A percentile compares a stretch with the other conserved stretches of the same genome.
phyloP scores from a whole-genome alignment of 2,797 vertebrate species.

The Enteromius treurensis region DNA sequence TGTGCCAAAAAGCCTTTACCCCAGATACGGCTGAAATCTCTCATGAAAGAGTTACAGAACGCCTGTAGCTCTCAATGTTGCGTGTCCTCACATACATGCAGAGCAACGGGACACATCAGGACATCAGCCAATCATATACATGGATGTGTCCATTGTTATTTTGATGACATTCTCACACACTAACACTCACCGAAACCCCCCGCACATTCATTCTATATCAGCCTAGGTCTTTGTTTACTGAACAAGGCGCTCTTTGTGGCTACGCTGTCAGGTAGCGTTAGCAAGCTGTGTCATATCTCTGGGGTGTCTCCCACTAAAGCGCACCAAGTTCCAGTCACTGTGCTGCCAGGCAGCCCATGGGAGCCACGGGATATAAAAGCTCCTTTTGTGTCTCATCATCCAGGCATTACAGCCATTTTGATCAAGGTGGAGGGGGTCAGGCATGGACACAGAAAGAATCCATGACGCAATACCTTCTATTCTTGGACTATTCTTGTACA shows the following conservation, averaged over 20 bases:
- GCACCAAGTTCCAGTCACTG: slow-evolving; percentile 69
- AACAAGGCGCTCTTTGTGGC: slow-evolving; percentile 68
- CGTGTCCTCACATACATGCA: slow-evolving; percentile 15
- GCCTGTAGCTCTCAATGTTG: background rate
- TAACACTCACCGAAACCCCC: slow-evolving; percentile 63
- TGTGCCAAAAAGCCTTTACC: slow-evolving; percentile 45
- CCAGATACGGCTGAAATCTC: background rate
- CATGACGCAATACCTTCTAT: background rate
- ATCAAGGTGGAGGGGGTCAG: slow-evolving; percentile 62
- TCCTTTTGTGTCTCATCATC: slow-evolving; percentile 80
- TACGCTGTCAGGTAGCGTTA: slow-evolving; percentile 76
- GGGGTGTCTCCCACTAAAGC: slow-evolving; percentile 70
- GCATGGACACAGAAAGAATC: slow-evolving; percentile 62
- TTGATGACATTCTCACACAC: slow-evolving; percentile 17
- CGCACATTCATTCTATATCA: slow-evolving; percentile 63
- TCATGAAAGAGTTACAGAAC: background rate
- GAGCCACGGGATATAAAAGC: slow-evolving; percentile 78
- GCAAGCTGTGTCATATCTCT: slow-evolving; percentile 66
- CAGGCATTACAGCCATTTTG: slow-evolving; percentile 72
- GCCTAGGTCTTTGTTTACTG: slow-evolving; percentile 47
- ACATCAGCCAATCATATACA: slow-evolving; percentile 8
- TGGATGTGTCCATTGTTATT: slow-evolving; percentile 44
- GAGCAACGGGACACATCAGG: background rate
- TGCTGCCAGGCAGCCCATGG: slow-evolving; percentile 72
- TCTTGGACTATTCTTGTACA: background rate